phyloP scores from a whole-genome alignment of 2,888 invertebrate species.

The Glomeris marginata region DNA sequence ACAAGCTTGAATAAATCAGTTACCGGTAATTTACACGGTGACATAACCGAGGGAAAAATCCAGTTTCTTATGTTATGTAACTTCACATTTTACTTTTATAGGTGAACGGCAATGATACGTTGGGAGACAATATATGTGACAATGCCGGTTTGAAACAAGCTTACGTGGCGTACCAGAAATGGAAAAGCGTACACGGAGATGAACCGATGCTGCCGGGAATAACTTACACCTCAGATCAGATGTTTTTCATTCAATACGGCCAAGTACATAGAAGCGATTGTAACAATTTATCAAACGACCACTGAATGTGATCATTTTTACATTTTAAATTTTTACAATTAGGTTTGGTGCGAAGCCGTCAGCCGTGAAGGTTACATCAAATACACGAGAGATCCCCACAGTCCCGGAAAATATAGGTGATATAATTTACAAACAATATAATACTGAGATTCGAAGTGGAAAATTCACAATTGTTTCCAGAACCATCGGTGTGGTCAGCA shows the following conservation, averaged over 20 bases:
- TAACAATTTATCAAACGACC: not conserved
- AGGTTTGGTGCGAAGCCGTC: conserved; percentile 31
- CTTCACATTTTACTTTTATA: conserved; percentile 13
- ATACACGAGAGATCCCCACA: conserved; percentile 28
- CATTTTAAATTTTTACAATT: not conserved
- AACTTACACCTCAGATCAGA: conserved; percentile 25
- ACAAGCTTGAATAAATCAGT: too few species aligned
- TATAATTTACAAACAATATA: not conserved
- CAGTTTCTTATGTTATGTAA: not conserved
- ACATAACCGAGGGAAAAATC: too few species aligned
- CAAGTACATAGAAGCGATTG: too few species aligned
- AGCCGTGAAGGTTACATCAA: conserved; percentile 29
- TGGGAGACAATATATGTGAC: conserved; percentile 32
- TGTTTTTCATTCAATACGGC: conserved; percentile 30
- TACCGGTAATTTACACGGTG: too few species aligned
- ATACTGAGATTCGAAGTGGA: not conserved
- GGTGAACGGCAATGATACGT: conserved; percentile 30
- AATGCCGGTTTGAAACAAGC: conserved; percentile 29
- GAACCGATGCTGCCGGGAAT: conserved; percentile 27
- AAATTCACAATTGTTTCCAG: conserved; percentile 7
- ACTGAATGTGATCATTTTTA: not conserved
- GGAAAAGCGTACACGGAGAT: conserved; percentile 21
- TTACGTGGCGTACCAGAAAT: conserved; percentile 26
- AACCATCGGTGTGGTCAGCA: conserved; percentile 26
- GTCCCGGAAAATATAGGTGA: conserved; percentile 27